Base-by-base conservation (phyloP, 2,888 invertebrate species). In the Physocephala rufipes region DNA sequence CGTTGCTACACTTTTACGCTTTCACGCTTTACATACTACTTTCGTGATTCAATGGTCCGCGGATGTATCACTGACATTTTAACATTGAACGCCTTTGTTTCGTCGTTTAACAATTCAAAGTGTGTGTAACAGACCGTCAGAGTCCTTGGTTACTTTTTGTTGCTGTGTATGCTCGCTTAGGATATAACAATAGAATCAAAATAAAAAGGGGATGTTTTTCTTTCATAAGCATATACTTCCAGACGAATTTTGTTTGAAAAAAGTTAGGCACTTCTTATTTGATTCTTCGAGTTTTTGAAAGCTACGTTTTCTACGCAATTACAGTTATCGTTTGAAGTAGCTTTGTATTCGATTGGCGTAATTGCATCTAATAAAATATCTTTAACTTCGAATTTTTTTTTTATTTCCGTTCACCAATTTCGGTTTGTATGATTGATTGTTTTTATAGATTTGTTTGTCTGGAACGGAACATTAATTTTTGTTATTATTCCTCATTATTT, bases 401-500 rank as follows among this genome's bases (percentile, higher is more conserved):
- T n/a, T n/a, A n/a, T n/a, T n/a, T n/a, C n/a, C n/a, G n/a, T n/a
- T n/a, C n/a, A n/a, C n/a, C n/a, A n/a, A 71, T 74, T 73, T 63
- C 72, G 69, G 73, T n/a, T n/a, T 73, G 16, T 73, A 72, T 2
- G 55, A n/a, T n/a, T n/a, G 74, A 72, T 73, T 70, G 71, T 71
- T 73, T 73, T 74, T 73, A 76, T 76, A 73, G 76, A 76, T n/a
- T n/a, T n/a, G n/a, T 76, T 74, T n/a, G n/a, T n/a, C n/a, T n/a
- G n/a, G n/a, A n/a, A n/a, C n/a, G 12, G 12, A 9, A n/a, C n/a
- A n/a, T 62, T 24, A 30, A 24, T 62, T 30, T 28, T n/a, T n/a
- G n/a, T 30, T 28, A 55, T 71, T 73, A 74, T 74, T 71, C 74
- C 67, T 71, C 73, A 61, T 73, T 64, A 26, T 71, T 47, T n/a